A percentile compares a stretch with the other conserved stretches of the same genome.
These are phyloP conservation scores for Steromphala cineraria DNA, from an alignment of 2,888 invertebrate species.

Conservation along the genomic window DNA sequence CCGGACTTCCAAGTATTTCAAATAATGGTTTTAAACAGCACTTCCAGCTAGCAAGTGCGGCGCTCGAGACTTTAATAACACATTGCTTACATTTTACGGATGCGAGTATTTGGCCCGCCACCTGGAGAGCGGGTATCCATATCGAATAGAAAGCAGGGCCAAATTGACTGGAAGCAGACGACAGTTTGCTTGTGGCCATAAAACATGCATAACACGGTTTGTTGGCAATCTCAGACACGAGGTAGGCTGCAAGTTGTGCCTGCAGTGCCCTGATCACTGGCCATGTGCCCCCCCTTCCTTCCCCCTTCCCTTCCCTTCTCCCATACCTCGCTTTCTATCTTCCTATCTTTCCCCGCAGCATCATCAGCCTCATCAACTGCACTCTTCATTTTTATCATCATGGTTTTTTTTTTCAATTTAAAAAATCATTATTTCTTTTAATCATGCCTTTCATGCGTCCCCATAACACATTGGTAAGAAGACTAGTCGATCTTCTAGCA, in stretches of 20 bases:
- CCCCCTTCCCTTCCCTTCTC: not conserved
- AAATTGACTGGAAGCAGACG: conserved; percentile 8
- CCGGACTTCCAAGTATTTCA: not conserved
- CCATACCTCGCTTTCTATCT: too few relatives aligned
- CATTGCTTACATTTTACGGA: not conserved
- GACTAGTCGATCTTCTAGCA: too few relatives aligned
- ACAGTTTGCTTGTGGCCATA: not conserved
- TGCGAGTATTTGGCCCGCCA: not conserved
- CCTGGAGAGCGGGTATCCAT: not conserved
- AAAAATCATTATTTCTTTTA: too few relatives aligned
- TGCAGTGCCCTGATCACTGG: not conserved
- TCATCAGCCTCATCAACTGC: too few relatives aligned
- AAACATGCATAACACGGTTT: not conserved
- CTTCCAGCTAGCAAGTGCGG: not conserved
- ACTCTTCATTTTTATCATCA: too few relatives aligned
- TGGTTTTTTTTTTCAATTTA: too few relatives aligned
- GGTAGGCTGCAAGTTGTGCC: not conserved
- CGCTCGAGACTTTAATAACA: conserved; percentile 5
- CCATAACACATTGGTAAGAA: too few relatives aligned
- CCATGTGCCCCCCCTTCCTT: not conserved
- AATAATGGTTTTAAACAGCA: conserved; percentile 5
- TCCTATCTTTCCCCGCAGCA: too few relatives aligned
- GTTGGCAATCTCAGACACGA: conserved; percentile 5
- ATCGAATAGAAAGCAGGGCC: not conserved
- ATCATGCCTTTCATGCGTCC: too few relatives aligned